Base-by-base conservation (phyloP, 2,888 invertebrate genomes). In the Nysson spinosus region DNA sequence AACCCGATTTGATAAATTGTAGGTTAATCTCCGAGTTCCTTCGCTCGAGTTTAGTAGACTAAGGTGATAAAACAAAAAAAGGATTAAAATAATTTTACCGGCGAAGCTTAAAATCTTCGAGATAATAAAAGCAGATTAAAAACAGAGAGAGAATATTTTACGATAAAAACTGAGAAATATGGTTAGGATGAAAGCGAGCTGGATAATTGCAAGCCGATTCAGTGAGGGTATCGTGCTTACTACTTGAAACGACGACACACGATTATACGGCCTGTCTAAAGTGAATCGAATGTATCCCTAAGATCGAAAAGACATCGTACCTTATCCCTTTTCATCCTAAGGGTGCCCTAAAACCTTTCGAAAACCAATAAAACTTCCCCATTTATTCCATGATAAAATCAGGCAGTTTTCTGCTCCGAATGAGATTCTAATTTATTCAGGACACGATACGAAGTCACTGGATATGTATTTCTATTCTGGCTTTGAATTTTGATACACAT, bases 321-420 rank as follows among this genome's bases (percentile, higher is more conserved):
- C 64, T 62, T 54, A 47, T 61, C 60, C 58, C 43, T 54, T 61
- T 54, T 63, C 44, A 50, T 35, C 44, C 51, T 26, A 40, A 58
- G 56, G 56, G 34, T 44, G 3, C 26, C 35, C 22, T 12, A 32
- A 52, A 32, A 34, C 35, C 20, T 20, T 46, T 46, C 22, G 40
- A 34, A 62, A 64, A 43, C 22, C 54, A 64, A 58, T 72, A 57
- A 72, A 55, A 61, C 34, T 20, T 42, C 19, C 7, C 49, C 12
- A 42, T 37, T 57, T 24, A 35, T 32, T 55, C 42, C 39, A 24
- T 49, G 40, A 44, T 40, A 57, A 62, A 64, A 62, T 40, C 65
- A 40, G 50, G 42, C 54, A 43, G 52, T 61, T 37, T 50, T 43
- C 43, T 40, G 22, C 20, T 28, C 9, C 22, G 39, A 61, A 61